These are phyloP conservation scores for Pandemis cinnamomeana DNA, from an alignment of 2,888 invertebrate genomes.

Conservation along the genomic window DNA sequence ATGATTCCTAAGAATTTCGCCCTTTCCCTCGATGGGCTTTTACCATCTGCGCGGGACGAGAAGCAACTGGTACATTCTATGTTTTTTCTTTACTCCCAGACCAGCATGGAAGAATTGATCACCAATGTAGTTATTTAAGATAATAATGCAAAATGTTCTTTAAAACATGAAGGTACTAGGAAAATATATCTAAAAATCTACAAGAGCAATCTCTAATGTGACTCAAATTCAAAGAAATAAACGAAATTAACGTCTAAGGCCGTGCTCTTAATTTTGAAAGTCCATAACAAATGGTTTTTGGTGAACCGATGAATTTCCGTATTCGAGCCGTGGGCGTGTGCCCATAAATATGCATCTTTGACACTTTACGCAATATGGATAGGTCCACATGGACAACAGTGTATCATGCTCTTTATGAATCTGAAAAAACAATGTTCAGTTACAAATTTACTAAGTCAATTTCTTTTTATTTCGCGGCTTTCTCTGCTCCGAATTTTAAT, in stretches of 20 bases:
- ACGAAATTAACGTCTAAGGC: constrained; percentile 4
- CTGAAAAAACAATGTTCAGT: not conserved
- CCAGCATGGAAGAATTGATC: too few relatives aligned
- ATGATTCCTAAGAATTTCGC: too few relatives aligned
- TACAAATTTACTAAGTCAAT: too few relatives aligned
- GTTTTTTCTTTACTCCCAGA: too few relatives aligned
- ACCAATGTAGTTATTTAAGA: too few relatives aligned
- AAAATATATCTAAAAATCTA: not conserved
- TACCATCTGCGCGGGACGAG: too few relatives aligned
- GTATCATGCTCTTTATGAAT: not conserved
- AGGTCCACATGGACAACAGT: not conserved
- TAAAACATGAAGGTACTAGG: too few relatives aligned
- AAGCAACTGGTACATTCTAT: too few relatives aligned
- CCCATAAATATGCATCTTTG: constrained; percentile 25
- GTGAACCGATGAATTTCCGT: constrained; percentile 23
- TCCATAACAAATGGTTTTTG: constrained; percentile 25
- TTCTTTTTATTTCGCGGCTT: too few relatives aligned
- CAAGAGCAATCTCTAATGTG: not conserved
- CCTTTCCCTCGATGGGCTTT: too few relatives aligned
- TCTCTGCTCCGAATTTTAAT: too few relatives aligned
- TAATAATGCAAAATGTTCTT: not conserved
- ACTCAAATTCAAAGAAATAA: not conserved
- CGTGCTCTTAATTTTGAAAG: constrained; percentile 24
- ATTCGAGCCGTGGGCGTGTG: constrained; percentile 16
- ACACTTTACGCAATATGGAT: constrained; percentile 21